Base-by-base conservation (phyloP, 2,888 invertebrate genomes). In the Lochmaea capreae region DNA sequence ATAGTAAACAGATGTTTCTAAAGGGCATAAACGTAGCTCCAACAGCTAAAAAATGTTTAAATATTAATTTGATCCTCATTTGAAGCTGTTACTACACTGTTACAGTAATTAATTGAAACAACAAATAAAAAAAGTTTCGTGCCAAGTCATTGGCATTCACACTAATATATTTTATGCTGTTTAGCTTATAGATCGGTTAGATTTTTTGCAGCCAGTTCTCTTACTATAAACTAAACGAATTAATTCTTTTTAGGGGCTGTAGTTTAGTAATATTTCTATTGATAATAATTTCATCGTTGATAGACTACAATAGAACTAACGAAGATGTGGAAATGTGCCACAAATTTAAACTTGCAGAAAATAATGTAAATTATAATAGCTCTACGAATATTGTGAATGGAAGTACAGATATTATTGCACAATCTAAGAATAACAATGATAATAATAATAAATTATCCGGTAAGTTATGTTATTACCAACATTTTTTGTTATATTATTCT, bases 361-460 rank as follows among this genome's bases (percentile, higher is more conserved):
- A 63, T 43, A 63, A 63, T 43, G 9, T 5, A 1, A 63, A 43
- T 63, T 63, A 63, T 63, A 63, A 63, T 33, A 59, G 59, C 12
- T 16, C 54, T 18, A 54, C 18, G 10, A n/a, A 63, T 43, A 16
- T 18, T 16, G 42, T 16, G 6, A 63, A 42, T 14, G 18, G 43
- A 18, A 63, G 42, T 43, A 43, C 3, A 16, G 62, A 16, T 63
- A 18, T 1, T 11, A 43, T 18, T 54, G 18, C 11, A 10, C 54
- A 54, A 10, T 18, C 54, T 16, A 63, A 76, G 52, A 69, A 71
- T 33, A 75, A 76, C 73, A 73, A 74, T 68, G 74, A 72, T 62
- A 73, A 69, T 46, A 73, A 74, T 68, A 73, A 72, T 62, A 74
- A 69, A 43, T 54, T 46, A 62, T 65, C 63, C 54, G 54, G 54